Conservation (phyloP, 2,888 invertebrate genomes). For the Drosophila histrio region DNA sequence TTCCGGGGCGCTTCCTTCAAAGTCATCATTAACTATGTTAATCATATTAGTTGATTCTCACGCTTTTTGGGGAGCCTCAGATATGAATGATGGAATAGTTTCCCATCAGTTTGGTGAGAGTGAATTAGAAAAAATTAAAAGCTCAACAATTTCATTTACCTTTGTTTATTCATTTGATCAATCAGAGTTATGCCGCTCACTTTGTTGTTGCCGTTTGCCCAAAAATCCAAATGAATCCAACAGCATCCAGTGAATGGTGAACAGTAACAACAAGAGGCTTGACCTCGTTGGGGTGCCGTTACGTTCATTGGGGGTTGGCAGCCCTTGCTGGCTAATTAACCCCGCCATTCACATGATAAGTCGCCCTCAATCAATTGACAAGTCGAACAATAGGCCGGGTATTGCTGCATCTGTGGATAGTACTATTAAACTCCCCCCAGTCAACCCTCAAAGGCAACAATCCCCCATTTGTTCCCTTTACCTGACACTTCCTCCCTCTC, state of each 20-base stretch:
- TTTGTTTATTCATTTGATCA: constrained; percentile 53
- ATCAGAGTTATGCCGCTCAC: constrained; percentile 26
- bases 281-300: constrained; percentile 11
- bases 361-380: constrained; percentile 66
- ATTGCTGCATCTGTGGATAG: neutral
- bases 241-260: constrained; percentile 29
- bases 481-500: neutral
- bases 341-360: constrained; percentile 65
- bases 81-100: neutral
- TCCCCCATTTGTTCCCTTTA: too few species aligned
- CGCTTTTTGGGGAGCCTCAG: neutral
- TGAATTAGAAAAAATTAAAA: constrained; percentile 8
- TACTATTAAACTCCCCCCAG: neutral
- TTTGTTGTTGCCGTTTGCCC: constrained; percentile 30
- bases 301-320: constrained; percentile 1
- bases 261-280: neutral
- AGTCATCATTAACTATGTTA: neutral
- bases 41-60: constrained; percentile 15
- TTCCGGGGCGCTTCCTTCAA: constrained; percentile 11
- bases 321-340: constrained; percentile 63
- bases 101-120: neutral
- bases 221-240: neutral
- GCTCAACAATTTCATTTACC: constrained; percentile 45
- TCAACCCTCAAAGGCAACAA: neutral
- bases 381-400: neutral